Base-by-base conservation (phyloP, 2,797 vertebrate genomes). In the Scolopax rusticola region DNA sequence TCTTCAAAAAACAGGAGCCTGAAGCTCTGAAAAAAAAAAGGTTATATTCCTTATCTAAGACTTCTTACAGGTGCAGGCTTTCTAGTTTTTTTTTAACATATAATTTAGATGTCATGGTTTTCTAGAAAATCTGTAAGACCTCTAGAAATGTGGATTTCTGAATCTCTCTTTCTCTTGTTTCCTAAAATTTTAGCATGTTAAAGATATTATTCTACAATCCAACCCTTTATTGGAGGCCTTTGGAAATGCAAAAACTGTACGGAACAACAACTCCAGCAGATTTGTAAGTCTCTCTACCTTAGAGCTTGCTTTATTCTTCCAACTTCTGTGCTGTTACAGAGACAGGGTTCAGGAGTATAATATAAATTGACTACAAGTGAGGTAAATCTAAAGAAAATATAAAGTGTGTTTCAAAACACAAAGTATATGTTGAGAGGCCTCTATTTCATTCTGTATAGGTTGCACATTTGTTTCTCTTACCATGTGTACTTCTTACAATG, bases 121-220 rank as follows among this genome's bases (percentile, higher is more conserved):
- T 70, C 30, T 64, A 57, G 53, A 74, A 92, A 50, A 65, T 43
- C 50, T 40, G 1, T 53, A 33, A 78, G 53, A 76, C 30, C 33
- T 79, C 57, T 1, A 25, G 57, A 85, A 86, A 50, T 28, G 5
- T 15, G 25, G 63, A 1, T 51, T 83, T 76, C 45, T 96, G 28
- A 93, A 82, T 84, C 56, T 88, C 10, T 73, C 0, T 82, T 84
- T 86, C 51, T 84, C 32, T 47, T 51, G 4, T 87, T 90, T 94
- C 40, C 84, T 77, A 48, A 89, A 80, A 85, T 89, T 91, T 57
- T 98, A 99, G 99, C 99, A 99, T 13, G 99, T 99, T 97, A 99
- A 99, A 98, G 99, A 99, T 96, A 99, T 99, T 96, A 99, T 99
- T 96, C 98, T 99, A 15, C 99, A 99, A 96, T 99, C 99, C 96